Base-by-base conservation (phyloP, 2,888 invertebrate genomes). In the Torymus auratus region DNA sequence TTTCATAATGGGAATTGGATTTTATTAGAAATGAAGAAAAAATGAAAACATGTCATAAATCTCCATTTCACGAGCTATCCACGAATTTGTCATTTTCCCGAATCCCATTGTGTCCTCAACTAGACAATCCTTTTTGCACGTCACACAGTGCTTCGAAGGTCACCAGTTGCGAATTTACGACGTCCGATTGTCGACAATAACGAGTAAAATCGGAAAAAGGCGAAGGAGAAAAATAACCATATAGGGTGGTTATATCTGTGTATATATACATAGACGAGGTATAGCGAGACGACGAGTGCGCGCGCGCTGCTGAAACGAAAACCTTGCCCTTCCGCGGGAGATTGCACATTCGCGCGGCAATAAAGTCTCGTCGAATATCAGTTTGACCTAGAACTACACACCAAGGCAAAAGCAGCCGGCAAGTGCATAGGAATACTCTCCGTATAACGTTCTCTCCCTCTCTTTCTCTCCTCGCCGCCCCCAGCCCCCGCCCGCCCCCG, bases 321-420 rank as follows among this genome's bases (percentile, higher is more conserved):
- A 84, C 84, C 84, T 84, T 84, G 84, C 85, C 84, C 84, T 86
- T 84, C 74, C 83, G 53, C 78, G 61, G 61, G 79, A 81, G 80
- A 81, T 75, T 70, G 78, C 80, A 82, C 76, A 81, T 81, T 81
- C 83, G 81, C 82, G 74, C 78, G 81, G 84, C 83, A 85, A 86
- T 86, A 83, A 86, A 86, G 86, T 85, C 80, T 85, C 84, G 82
- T 85, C 83, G 85, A 85, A 86, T 86, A 85, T 84, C 83, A 84
- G 85, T 85, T 86, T 86, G 85, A 85, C 85, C 86, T 83, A 85
- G 85, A 86, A 84, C 83, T 82, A 79, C 56, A n/a, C 56, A 23
- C 73, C 65, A 71, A 70, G 76, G 81, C 77, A 80, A 73, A 78
- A 72, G 65, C 60, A 50, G 53, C 60, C 7, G 56, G 61, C 65